Conservation (phyloP, 1,140 invertebrate species). For the Oryzaephilus surinamensis region DNA sequence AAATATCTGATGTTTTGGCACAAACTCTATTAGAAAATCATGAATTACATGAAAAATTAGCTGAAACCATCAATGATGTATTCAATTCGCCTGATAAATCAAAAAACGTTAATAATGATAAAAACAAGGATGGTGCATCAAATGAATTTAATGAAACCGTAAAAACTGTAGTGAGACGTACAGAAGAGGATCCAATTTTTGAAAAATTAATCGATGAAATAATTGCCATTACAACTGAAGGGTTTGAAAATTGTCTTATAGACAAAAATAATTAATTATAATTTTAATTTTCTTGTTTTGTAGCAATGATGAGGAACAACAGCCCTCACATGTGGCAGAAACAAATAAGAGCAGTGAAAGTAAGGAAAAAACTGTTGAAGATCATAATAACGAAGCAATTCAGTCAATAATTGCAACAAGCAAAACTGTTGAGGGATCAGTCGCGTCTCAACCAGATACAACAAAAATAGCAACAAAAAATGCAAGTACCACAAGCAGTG, state of each 20-base stretch:
- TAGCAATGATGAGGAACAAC: too few species aligned
- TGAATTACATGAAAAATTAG: constrained; percentile 23
- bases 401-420: constrained; percentile 11
- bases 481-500: too few species aligned
- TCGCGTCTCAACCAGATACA: too few species aligned
- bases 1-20: constrained; percentile 15
- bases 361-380: constrained; percentile 10
- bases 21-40: constrained; percentile 18
- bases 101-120: constrained; percentile 9
- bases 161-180: constrained; percentile 20
- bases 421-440: too few species aligned
- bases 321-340: too few species aligned
- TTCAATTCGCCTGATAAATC: constrained; percentile 9
- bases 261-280: too few species aligned
- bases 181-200: constrained; percentile 24
- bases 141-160: constrained; percentile 19
- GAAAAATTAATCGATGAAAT: constrained; percentile 20
- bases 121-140: constrained; percentile 4
- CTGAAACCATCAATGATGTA: constrained; percentile 21
- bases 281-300: too few species aligned
- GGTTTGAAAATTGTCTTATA: too few species aligned
- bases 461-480: too few species aligned
- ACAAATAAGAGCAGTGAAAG: too few species aligned
- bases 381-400: constrained; percentile 12
- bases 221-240: constrained; percentile 13